Evolutionary conservation across 2,113 vertebrate species (phyloP).

Genomic region (Neoarius graeffei): DNA sequence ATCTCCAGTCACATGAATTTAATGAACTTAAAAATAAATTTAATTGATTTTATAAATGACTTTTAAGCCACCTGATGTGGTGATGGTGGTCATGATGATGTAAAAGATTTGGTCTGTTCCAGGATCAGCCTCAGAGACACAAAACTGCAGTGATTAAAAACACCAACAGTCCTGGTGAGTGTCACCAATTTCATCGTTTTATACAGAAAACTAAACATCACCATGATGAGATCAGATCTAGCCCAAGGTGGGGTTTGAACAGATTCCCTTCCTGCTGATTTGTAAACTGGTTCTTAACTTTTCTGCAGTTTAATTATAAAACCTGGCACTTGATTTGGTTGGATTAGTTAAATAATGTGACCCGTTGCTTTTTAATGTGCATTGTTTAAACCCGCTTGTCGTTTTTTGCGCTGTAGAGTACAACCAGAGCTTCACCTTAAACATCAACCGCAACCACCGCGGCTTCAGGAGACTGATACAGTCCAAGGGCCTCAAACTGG

Average conservation of each 20-base stretch:
- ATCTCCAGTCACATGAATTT: not conserved
- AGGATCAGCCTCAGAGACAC: conserved; percentile 94
- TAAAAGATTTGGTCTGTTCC: not conserved
- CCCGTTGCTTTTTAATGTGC: not conserved
- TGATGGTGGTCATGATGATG: not conserved
- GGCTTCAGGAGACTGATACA: conserved; percentile 86
- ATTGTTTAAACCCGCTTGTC: not conserved
- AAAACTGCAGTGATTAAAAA: conserved; percentile 93
- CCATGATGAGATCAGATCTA: not conserved
- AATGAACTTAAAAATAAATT: not conserved
- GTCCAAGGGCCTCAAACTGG: conserved; percentile 92
- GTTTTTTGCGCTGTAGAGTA: conserved; percentile 73
- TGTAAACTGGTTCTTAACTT: not conserved
- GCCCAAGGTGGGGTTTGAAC: not conserved
- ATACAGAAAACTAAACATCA: not conserved
- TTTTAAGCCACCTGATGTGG: not conserved
- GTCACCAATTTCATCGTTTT: not conserved
- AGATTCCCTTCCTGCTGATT: not conserved
- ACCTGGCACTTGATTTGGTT: not conserved
- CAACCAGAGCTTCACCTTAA: conserved; percentile 90
- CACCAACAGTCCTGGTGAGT: conserved; percentile 89
- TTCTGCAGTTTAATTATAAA: not conserved
- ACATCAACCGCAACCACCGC: conserved; percentile 91
- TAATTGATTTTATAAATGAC: not conserved
- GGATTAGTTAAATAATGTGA: not conserved